Evolutionary conservation across 1,140 invertebrate species (phyloP), one percentile per base, ranked within the genome.

Genomic region (Proales similis): DNA sequence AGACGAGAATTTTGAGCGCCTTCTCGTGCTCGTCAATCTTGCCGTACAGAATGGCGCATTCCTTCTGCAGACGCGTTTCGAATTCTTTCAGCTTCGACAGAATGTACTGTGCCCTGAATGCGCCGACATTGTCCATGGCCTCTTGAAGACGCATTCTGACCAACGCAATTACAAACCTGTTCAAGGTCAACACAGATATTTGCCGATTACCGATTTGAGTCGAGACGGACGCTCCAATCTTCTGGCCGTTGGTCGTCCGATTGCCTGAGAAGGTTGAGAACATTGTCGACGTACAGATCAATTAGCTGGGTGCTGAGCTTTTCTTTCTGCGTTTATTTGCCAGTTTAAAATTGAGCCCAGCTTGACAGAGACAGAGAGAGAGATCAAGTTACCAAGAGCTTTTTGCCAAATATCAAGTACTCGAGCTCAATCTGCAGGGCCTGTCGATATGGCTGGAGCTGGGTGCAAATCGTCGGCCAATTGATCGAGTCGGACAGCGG

Each of bases 1-100:
- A 57, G 3, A 57, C 51, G 14, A 57, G 20, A 29, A 57, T 57
- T 57, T 57, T 57, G 19, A 57, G 36, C 14, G 51, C 51, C 45
- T 57, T 57, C 45, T 57, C 51, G 4, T 57, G 51, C 4, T 57
- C 51, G 7, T 57, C 51, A 29, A 57, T 57, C 45, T 57, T 57
- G 14, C 51, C 51, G 17, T 57, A 57, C 27, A 57, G 45, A 42
- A 57, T 57, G 17, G 51, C 51, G 45, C 51, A 57, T 26, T 57
- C 51, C 19, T 19, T 5, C 19, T 57, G 33, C 29, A 57, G 22
- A 17, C 27, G 20, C 26, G 27, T 24, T 42, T 57, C 51, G 29
- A 42, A 57, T 24, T 57, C 51, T 57, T 57, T 57, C 30, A 57
- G 19, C 45, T 57, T 39, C 19, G 17, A 19, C 2, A 57, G 20